Base-by-base conservation (phyloP, 2,888 invertebrate species). In the Aphodius sticticus region DNA sequence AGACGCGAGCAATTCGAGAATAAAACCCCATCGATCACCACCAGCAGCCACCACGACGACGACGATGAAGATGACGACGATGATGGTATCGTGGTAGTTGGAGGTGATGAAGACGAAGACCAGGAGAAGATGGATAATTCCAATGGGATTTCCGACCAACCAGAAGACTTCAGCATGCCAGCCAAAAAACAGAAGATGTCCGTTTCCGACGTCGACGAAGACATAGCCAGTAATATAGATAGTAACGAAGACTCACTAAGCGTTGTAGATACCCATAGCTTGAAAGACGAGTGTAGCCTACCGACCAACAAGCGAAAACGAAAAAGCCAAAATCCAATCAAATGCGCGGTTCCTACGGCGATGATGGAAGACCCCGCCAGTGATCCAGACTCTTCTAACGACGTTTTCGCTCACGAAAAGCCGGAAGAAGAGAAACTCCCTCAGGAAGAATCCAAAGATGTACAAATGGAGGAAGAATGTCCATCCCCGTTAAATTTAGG, bases 271-370 rank as follows among this genome's bases (percentile, higher is more conserved):
- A 88, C 90, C 15, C 91, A 91, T 69, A 90, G 90, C 86, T 88
- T 86, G 85, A 92, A 92, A 89, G 92, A 92, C 83, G 92, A 91
- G 83, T 86, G 88, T 72, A 91, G 90, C 81, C 90, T 91, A 37
- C 92, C 92, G 85, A 92, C 94, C n/a, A 93, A 92, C 86, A 95
- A 95, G 86, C 91, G 96, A 78, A 97, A 97, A 89, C 92, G 97
- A 37, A 97, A 97, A 90, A 96, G 94, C 85, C 94, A 96, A 84
- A 97, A 97, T 87, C 97, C 97, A 0, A 96, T 95, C 0, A 92
- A 95, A 82, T 94, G 96, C 86, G 93, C 95, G n/a, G 89, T 92
- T 76, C 90, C 92, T 36, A 87, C 90, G 69, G 89, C 91, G 80
- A 89, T 90, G 79, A 89, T 90, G 78, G 91, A 92, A 72, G 91